Evolutionary conservation across 1,140 invertebrate species (phyloP), one percentile per base, ranked within the genome.

Genomic region (Heliconius congener): DNA sequence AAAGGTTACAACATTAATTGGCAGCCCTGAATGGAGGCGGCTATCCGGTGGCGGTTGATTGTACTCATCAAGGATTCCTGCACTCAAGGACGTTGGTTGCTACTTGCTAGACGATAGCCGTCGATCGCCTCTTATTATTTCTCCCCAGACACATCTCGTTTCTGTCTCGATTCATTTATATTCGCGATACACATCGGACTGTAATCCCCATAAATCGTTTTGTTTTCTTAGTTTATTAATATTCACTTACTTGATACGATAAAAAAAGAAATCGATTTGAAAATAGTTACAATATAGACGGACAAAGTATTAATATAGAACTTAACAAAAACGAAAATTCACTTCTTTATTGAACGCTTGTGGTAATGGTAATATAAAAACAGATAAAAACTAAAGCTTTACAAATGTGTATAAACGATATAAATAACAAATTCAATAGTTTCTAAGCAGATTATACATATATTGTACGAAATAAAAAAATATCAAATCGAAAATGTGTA

Each of bases 41-140:
- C 87, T 91, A 90, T 91, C 90, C 93, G 88, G 93, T 90, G 93
- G 90, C 92, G 91, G 93, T 94, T 94, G 91, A 94, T 93, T 94
- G 93, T 93, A 92, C 92, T 92, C 93, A 94, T 94, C 93, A 93
- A 94, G 93, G 93, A 91, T 94, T 91, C 92, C 92, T 91, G 85
- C 90, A 88, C 90, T 94, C 93, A 94, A 94, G 93, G 93, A 94
- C 93, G 92, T 82, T 87, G 84, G 73, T 90, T 86, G 86, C 91
- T 92, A 93, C 72, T 90, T 87, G 86, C 91, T 93, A 93, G 91
- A 91, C 91, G 86, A 88, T 89, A 83, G 87, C 85, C 86, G 88
- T 89, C 88, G 88, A 90, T 88, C 89, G 88, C 81, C 88, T 90
- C 90, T 93, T 93, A 93, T 93, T 94, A 93, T 93, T 92, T 91